Conservation (phyloP, 1,140 invertebrate species). For the Drosophila persimilis region DNA sequence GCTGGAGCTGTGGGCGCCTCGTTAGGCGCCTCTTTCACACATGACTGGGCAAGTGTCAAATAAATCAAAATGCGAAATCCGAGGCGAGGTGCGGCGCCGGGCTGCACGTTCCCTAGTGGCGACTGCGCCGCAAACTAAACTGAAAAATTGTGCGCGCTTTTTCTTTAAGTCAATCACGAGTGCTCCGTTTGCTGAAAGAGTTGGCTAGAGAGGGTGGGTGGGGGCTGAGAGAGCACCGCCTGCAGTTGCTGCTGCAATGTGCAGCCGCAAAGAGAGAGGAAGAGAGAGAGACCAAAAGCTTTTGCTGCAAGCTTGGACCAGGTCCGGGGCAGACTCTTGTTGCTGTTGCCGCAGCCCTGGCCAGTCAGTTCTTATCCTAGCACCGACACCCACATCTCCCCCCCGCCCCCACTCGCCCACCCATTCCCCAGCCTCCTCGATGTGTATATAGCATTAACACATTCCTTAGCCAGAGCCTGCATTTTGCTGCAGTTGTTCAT, state of each 20-base stretch:
- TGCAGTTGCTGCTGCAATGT: slow-evolving; percentile 8
- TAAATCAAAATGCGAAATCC: slow-evolving; percentile 53
- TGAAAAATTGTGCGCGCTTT: slow-evolving; percentile 76
- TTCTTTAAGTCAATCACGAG: slow-evolving; percentile 81
- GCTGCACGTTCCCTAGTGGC: slow-evolving; percentile 71
- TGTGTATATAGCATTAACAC: slow-evolving; percentile 77
- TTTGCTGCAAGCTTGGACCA: slow-evolving; percentile 32
- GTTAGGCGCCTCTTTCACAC: slow-evolving; percentile 76
- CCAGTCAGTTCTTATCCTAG: slow-evolving; percentile 2
- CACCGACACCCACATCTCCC: too few species aligned
- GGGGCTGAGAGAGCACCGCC: background rate
- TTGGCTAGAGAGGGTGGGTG: slow-evolving; percentile 1
- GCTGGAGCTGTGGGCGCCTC: slow-evolving; percentile 24
- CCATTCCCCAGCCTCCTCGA: slow-evolving; percentile 10
- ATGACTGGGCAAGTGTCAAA: slow-evolving; percentile 76
- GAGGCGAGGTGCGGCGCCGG: slow-evolving; percentile 20
- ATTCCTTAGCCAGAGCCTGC: slow-evolving; percentile 67
- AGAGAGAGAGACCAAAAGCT: slow-evolving; percentile 24
- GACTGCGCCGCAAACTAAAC: slow-evolving; percentile 80
- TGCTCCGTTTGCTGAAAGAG: slow-evolving; percentile 57
- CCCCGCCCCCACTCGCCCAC: background rate
- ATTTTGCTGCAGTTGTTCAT: slow-evolving; percentile 75
- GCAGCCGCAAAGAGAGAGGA: too few species aligned
- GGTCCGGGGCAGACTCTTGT: slow-evolving; percentile 46
- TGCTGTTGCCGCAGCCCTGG: slow-evolving; percentile 50